These are phyloP conservation scores for Synodontis membranacea DNA, from an alignment of 2,113 vertebrate species.

Conservation along the genomic window DNA sequence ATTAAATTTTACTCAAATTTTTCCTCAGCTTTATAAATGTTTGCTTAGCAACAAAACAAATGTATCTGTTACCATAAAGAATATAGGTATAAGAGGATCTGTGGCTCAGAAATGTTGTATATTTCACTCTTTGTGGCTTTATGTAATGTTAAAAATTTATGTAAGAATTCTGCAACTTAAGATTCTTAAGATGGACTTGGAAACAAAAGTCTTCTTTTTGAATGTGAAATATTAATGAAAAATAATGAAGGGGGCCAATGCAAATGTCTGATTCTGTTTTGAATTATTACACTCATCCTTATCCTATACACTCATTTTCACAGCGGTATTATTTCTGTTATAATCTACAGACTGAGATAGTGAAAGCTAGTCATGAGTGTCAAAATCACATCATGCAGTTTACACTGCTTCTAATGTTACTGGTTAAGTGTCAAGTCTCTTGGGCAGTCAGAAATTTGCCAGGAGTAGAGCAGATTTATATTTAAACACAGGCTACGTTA, in stretches of 20 bases:
- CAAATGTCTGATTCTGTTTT: neutral
- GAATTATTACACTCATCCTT: neutral
- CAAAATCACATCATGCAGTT: neutral
- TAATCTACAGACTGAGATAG: neutral
- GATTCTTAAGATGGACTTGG: neutral
- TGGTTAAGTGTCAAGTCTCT: neutral
- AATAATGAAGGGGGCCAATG: neutral
- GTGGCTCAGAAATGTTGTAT: neutral
- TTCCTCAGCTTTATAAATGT: neutral
- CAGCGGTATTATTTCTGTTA: neutral
- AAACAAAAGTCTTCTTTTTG: neutral
- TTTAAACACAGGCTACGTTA: neutral
- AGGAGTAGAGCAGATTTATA: neutral
- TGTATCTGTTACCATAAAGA: neutral
- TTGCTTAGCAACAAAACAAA: neutral
- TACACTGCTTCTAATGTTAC: conserved; percentile 1
- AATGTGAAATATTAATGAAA: neutral
- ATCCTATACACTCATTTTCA: no score
- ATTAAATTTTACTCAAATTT: no score
- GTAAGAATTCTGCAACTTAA: neutral
- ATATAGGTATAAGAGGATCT: neutral
- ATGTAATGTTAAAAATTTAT: neutral
- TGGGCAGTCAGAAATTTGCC: neutral
- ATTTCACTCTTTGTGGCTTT: neutral
- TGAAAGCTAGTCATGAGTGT: neutral